Base-by-base conservation (phyloP, 2,797 vertebrate genomes). In the Galaxias olidus region DNA sequence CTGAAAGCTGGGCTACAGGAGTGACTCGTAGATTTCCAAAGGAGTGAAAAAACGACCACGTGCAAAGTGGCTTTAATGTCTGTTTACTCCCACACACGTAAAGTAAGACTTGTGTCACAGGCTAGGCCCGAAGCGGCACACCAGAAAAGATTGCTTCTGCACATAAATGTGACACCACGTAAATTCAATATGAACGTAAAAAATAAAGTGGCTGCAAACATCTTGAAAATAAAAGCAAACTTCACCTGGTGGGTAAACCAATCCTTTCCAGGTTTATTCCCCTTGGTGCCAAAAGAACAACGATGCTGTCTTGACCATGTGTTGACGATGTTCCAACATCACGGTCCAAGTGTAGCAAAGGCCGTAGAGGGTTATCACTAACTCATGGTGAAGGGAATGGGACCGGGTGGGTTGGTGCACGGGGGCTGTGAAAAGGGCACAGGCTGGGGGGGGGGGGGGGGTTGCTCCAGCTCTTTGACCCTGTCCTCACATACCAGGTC, bases 401-500 rank as follows among this genome's bases (percentile, higher is more conserved):
- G 68, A 64, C 71, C 53, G 69, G 63, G 66, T 71, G 49, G 8
- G 54, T 43, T 72, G 51, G 76, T 73, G 69, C 41, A 18, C 20
- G 48, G 12, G 78, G 76, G 61, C 65, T n/a, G 30, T 3, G 6
- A 30, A 30, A 30, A 30, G 30, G 30, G 30, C 3, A 30, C 30
- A 30, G 30, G 30, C 6, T 6, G 30, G 30, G 30, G 30, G 30
- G 30, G 30, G 44, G 4, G 43, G 43, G 54, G 40, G 20, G 18
- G 14, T 10, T 15, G 64, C 73, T 82, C 79, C 80, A 81, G 86
- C 83, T 82, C 76, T 84, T 77, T 71, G 48, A 66, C 9, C 53
- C 30, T 73, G 76, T 79, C 79, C 77, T 80, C 67, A 84, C 84
- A 85, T 78, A 77, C 77, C 59, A 63, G 78, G 75, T 79, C 77